Percentiles rank a stretch among this genome's conserved stretches.
phyloP scores from a whole-genome alignment of 2,113 vertebrate species.

The Gasterosteus nipponicus region DNA sequence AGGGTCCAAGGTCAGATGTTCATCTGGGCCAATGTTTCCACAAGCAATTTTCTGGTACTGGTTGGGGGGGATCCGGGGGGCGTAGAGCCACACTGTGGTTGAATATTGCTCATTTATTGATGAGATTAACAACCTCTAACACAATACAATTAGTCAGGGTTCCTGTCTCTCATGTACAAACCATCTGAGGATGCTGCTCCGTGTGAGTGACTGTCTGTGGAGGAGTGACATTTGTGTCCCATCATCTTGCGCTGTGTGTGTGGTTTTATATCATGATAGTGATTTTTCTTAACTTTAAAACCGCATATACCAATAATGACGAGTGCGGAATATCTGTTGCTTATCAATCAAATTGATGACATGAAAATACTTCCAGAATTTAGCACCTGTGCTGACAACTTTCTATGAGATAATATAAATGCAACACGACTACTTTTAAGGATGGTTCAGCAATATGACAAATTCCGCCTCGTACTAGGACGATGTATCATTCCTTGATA shows the following conservation, averaged over 20 bases:
- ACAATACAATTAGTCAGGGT: conserved; percentile 19
- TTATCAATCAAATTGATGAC: neutral
- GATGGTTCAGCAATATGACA: neutral
- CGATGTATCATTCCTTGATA: neutral
- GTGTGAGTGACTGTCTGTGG: neutral
- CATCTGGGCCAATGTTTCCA: conserved; percentile 11
- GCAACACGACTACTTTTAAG: neutral
- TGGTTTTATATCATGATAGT: neutral
- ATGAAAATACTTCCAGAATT: neutral
- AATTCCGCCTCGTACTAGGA: neutral
- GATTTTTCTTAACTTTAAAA: neutral
- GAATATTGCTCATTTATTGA: neutral
- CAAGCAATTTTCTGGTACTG: neutral
- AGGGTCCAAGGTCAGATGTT: conserved; percentile 34
- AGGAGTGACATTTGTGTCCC: too few relatives aligned
- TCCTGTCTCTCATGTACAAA: conserved; percentile 6
- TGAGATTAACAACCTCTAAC: neutral
- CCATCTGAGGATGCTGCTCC: neutral
- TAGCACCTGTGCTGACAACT: too few relatives aligned
- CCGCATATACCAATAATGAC: neutral
- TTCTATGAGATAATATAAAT: neutral
- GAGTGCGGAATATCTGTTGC: neutral
- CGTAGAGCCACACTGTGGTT: neutral
- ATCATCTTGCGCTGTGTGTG: neutral
- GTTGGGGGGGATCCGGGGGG: neutral